A percentile compares a stretch with the other conserved stretches of the same genome.
These are phyloP conservation scores for Volucella inanis DNA, from an alignment of 2,888 invertebrate species.

Conservation along the genomic window DNA sequence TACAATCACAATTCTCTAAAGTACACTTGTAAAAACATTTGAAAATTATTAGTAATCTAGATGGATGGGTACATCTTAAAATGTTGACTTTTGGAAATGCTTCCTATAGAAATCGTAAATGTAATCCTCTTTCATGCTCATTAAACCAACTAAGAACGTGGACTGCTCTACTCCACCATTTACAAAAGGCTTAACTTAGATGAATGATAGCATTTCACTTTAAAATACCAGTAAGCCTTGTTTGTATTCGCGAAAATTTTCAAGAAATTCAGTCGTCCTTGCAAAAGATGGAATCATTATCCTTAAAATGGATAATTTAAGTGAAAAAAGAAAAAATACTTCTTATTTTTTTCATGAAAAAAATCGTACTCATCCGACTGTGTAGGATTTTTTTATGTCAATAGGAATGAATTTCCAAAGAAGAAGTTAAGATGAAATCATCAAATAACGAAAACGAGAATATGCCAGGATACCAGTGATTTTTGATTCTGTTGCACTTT, in stretches of 20 bases:
- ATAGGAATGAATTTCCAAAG: conserved; percentile 35
- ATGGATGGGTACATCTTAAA: too few relatives aligned
- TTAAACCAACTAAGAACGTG: conserved; percentile 55
- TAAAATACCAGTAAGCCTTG: conserved; percentile 33
- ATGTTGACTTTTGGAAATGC: background rate
- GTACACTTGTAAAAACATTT: too few relatives aligned
- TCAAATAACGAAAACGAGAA: conserved; percentile 20
- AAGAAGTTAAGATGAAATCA: conserved; percentile 6
- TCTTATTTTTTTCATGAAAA: background rate
- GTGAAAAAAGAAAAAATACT: conserved; percentile 15
- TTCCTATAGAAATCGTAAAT: conserved; percentile 13
- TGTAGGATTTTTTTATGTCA: conserved; percentile 34
- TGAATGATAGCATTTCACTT: conserved; percentile 57
- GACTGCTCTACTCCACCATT: conserved; percentile 54
- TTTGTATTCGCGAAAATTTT: conserved; percentile 23
- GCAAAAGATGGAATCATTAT: conserved; percentile 51
- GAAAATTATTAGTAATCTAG: too few relatives aligned
- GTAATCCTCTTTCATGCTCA: conserved; percentile 67
- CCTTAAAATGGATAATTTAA: conserved; percentile 44
- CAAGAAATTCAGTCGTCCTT: conserved; percentile 45
- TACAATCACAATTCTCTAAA: too few relatives aligned
- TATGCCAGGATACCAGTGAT: conserved; percentile 14
- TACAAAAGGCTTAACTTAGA: conserved; percentile 63
- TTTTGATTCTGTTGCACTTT: conserved; percentile 1
- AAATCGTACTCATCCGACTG: conserved; percentile 21